Evolutionary conservation across 2,888 invertebrate species (phyloP), one percentile per base, ranked within the genome.

Genomic region (Cosmia trapezina): DNA sequence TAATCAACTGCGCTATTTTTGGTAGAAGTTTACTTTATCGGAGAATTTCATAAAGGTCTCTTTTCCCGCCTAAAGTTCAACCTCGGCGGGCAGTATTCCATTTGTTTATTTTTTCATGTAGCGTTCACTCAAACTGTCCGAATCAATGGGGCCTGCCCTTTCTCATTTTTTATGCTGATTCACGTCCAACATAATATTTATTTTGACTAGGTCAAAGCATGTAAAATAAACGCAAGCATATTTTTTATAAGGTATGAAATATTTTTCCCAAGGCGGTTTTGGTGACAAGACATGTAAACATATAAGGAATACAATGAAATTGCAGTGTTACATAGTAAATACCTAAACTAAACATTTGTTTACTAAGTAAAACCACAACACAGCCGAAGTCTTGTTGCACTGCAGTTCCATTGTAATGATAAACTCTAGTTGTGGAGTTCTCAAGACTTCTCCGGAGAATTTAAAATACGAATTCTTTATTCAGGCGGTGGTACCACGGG

Each of bases 381-480:
- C 22, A 59, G 1, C n/a, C 28, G 41, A 77, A 67, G 64, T 64
- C 33, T 64, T 61, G 54, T 73, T 68, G 63, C 68, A 59, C 19
- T 56, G 69, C 57, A 63, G 54, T 43, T 71, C 68, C 11, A 81
- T 82, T 82, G 76, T 83, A 76, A 83, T 81, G 83, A 80, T 83
- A 79, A 79, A 83, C 62, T 80, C 45, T 65, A 79, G 69, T 75
- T 78, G 71, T 56, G 51, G 45, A 75, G 66, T 79, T 72, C 49
- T 70, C 74, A 65, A 79, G 67, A 70, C 51, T 83, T 76, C 75
- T 72, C 63, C 28, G 14, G 68, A 68, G 67, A 81, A 81, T 81
- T 79, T 68, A 70, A 81, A 81, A 81, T 63, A 62, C 51, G 57
- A 57, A 72, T 83, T 73, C 80, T 80, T 77, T 82, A 81, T 73